Base-by-base conservation (phyloP, 2,888 invertebrate species). In the Myopa tessellatipennis region DNA sequence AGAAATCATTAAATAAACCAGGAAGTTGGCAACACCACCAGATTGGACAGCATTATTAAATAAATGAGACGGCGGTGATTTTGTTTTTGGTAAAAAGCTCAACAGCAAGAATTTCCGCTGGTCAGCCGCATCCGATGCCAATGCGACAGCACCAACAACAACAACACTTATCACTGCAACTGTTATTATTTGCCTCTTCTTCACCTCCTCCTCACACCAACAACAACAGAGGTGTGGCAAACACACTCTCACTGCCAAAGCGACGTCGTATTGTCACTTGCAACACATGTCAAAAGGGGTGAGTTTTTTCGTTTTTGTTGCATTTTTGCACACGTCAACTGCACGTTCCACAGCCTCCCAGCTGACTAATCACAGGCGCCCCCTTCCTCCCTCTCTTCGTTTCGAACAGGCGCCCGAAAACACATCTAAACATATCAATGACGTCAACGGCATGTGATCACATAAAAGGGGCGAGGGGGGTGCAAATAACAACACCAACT, bases 341-440 rank as follows among this genome's bases (percentile, higher is more conserved):
- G 72, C 77, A 77, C 77, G 68, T 78, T 79, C 70, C 82, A 83
- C 85, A 84, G 85, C 85, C 84, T 85, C 84, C 85, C 84, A 80
- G 16, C 10, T 12, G n/a, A 10, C 50, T 38, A 55, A n/a, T 38
- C 7, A 65, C 36, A 65, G 18, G 1, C 83, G 82, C 79, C 58
- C 16, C 60, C 60, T 18, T 45, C 63, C 69, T 60, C 50, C 63
- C 12, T 34, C 16, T 65, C 58, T n/a, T 40, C 61, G 26, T 26
- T 26, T 26, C 1, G 1, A 26, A 26, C 26, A 58, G 58, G 45
- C 63, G 14, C 36, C 63, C 58, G 72, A 78, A 78, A 81, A 81
- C 83, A 83, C 83, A 84, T 82, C 82, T 83, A 83, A 84, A 84
- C 84, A 85, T 85, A 85, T 85, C 85, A 85, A 85, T 85, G 85